Base-by-base conservation (phyloP, 2,888 invertebrate species). In the Drosophila recens region DNA sequence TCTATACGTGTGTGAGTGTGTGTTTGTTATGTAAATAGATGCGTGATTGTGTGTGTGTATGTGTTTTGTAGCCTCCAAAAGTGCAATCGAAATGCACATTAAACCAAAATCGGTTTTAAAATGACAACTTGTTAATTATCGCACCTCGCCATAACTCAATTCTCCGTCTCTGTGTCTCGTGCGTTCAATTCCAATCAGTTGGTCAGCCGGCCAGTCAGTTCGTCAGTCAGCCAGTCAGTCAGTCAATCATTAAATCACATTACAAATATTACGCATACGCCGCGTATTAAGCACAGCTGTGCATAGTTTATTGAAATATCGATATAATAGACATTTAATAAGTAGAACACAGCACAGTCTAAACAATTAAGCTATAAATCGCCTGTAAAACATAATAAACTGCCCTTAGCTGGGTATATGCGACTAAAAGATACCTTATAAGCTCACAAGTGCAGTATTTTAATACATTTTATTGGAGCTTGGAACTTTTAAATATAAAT, bases 121-220 rank as follows among this genome's bases (percentile, higher is more conserved):
- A 68, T 72, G 72, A 73, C 83, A 68, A 75, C 84, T 87, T 71
- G 89, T 90, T 87, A 90, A 86, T 83, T 89, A 83, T 89, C 84
- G 84, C 89, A 87, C 87, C 87, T 87, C 71, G 72, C 73, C 66
- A 67, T 74, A 70, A 33, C 46, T 63, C 62, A 53, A n/a, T 45
- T 36, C 33, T 33, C 23, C 34, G 10, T 45, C 23, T 30, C 15
- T n/a, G n/a, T 27, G n/a, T 45, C 42, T 52, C 48, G n/a, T 34
- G 20, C 42, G 43, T 65, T 67, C 52, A 38, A 51, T 65, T 56
- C 23, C 48, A 48, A 23, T 54, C 66, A 54, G 57, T 67, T 66
- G 63, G 23, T 54, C 73, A 56, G 45, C 3, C 30, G 1, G 15
- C 11, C 48, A 49, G 33, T 51, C 49, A 34, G 30, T 43, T 52